A percentile compares a stretch with the other conserved stretches of the same genome.
phyloP scores from a whole-genome alignment of 2,888 invertebrate species.

The Argyra leucocephala region DNA sequence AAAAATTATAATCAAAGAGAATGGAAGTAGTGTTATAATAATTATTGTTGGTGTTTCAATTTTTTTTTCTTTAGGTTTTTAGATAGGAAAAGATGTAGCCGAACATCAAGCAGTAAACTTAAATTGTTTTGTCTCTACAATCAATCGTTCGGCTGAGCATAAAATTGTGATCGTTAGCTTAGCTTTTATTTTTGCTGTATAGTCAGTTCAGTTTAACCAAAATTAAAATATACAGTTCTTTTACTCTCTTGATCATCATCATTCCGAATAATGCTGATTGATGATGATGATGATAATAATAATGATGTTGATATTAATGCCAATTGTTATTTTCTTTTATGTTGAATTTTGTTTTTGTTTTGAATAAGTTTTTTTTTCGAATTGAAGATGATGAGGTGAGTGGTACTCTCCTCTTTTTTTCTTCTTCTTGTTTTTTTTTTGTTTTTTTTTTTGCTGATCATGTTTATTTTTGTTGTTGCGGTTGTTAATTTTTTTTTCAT shows the following conservation, averaged over 20 bases:
- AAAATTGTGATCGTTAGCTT: not conserved
- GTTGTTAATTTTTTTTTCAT: not conserved
- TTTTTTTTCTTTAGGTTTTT: too few relatives aligned
- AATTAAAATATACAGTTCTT: not conserved
- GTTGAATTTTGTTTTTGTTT: too few relatives aligned
- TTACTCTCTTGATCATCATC: not conserved
- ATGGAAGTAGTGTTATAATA: not conserved
- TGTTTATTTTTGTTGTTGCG: not conserved
- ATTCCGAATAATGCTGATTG: not conserved
- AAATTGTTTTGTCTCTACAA: not conserved
- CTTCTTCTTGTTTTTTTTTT: not conserved
- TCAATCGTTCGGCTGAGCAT: not conserved
- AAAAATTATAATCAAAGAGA: not conserved
- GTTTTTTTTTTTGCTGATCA: not conserved
- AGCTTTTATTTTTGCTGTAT: not conserved
- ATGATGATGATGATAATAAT: not conserved
- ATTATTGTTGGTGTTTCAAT: too few relatives aligned
- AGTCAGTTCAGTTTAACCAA: too few relatives aligned
- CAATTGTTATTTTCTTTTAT: not conserved
- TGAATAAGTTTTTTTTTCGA: too few relatives aligned
- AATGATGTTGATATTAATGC: not conserved
- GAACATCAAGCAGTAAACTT: not conserved
- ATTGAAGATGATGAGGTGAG: constrained; percentile 1
- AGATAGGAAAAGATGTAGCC: not conserved
- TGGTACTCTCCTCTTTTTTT: not conserved